Evolutionary conservation across 2,888 invertebrate genomes (phyloP).

Genomic region (Andricus curvator): DNA sequence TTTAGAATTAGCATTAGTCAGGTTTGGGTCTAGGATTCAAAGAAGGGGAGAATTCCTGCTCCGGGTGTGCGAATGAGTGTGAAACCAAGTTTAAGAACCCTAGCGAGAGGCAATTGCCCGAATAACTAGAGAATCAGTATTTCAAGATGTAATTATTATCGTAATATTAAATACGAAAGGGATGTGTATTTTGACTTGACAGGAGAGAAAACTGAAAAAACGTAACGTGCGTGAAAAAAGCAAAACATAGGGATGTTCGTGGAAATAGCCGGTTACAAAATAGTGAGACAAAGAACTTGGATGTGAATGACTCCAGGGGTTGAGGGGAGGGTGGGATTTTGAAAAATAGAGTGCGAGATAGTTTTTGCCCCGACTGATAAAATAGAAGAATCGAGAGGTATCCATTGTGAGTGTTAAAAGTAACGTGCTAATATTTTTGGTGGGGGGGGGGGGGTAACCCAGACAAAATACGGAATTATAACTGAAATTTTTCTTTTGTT

Average conservation of each 20-base stretch:
- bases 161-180: slow-evolving; percentile 52
- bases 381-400: slow-evolving; percentile 15
- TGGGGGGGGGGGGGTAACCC: not conserved
- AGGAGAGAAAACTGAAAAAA: slow-evolving; percentile 14
- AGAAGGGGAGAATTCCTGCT: slow-evolving; percentile 47
- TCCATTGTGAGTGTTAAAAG: slow-evolving; percentile 17
- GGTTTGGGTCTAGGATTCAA: slow-evolving; percentile 46
- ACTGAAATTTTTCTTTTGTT: slow-evolving; percentile 28
- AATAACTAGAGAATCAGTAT: slow-evolving; percentile 68
- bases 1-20: slow-evolving; percentile 49
- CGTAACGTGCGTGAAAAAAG: slow-evolving; percentile 12
- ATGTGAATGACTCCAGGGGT: slow-evolving; percentile 27
- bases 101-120: slow-evolving; percentile 60
- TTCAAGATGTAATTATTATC: slow-evolving; percentile 64
- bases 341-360: slow-evolving; percentile 20
- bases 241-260: slow-evolving; percentile 2
- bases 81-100: slow-evolving; percentile 41
- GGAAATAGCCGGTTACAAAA: slow-evolving; percentile 31
- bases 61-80: slow-evolving; percentile 44
- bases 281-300: slow-evolving; percentile 34
- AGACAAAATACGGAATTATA: not conserved
- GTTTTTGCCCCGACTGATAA: slow-evolving; percentile 39
- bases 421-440: slow-evolving; percentile 37
- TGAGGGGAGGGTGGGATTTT: slow-evolving; percentile 37
- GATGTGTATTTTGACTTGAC: slow-evolving; percentile 48